A percentile compares a stretch with the other conserved stretches of the same genome.
These are phyloP conservation scores for Cantharis rufa DNA, from an alignment of 2,888 invertebrate genomes.

Conservation along the genomic window DNA sequence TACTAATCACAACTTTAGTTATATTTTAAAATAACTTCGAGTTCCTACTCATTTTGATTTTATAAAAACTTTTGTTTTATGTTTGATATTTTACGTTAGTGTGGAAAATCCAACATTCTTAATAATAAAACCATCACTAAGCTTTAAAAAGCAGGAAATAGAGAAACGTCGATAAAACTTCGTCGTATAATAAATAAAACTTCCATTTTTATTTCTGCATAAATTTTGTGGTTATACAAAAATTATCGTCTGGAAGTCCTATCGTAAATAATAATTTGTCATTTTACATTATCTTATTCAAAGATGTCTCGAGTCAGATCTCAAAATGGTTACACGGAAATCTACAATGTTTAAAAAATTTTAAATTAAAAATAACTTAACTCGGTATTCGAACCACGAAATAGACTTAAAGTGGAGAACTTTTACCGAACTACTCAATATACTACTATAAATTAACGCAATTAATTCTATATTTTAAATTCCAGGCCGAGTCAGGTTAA, in stretches of 20 bases:
- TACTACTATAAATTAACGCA: too few relatives aligned
- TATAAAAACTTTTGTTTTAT: neutral
- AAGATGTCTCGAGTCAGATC: neutral
- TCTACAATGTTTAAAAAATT: too few relatives aligned
- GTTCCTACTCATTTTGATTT: too few relatives aligned
- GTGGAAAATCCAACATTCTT: neutral
- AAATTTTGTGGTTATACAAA: neutral
- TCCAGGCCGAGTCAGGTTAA: neutral
- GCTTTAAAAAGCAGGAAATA: neutral
- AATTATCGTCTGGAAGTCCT: neutral
- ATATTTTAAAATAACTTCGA: too few relatives aligned
- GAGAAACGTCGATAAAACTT: neutral
- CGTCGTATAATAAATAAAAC: neutral
- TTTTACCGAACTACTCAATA: too few relatives aligned
- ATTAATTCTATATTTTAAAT: neutral
- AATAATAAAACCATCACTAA: neutral
- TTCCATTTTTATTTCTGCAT: neutral
- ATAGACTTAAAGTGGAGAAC: too few relatives aligned
- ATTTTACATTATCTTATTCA: neutral
- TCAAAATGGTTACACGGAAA: neutral
- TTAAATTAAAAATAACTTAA: too few relatives aligned
- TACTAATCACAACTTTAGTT: too few relatives aligned
- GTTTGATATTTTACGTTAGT: neutral
- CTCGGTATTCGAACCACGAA: too few relatives aligned
- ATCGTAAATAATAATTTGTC: neutral